Percentiles rank a stretch among this genome's conserved stretches.
These are phyloP conservation scores for Chloropsis cyanopogon DNA, from an alignment of 2,113 vertebrate species.

Conservation along the genomic window DNA sequence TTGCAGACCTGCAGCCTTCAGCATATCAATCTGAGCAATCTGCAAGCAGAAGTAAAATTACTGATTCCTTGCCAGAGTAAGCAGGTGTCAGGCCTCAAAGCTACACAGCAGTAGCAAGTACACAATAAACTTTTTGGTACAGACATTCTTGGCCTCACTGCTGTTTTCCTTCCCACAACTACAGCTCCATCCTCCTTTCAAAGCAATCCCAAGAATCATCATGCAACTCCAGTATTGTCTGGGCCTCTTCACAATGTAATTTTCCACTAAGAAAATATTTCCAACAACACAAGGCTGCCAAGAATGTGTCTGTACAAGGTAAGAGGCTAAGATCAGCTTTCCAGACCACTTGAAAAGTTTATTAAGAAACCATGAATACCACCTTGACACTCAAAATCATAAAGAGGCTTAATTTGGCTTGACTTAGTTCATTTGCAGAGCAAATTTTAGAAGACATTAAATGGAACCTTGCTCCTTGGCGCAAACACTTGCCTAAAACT, in stretches of 20 bases:
- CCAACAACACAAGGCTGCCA: not conserved
- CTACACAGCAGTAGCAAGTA: not conserved
- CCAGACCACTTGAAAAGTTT: not conserved
- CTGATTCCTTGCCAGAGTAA: not conserved
- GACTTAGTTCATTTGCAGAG: not conserved
- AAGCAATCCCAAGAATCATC: not conserved
- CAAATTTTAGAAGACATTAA: not conserved
- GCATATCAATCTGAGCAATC: constrained; percentile 92
- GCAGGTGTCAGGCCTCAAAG: not conserved
- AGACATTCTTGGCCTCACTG: not conserved
- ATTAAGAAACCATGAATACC: not conserved
- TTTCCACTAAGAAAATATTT: not conserved
- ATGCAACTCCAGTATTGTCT: not conserved
- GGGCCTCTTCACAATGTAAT: not conserved
- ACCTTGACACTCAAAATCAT: not conserved
- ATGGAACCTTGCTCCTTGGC: not conserved
- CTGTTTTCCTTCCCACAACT: not conserved
- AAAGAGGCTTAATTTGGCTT: not conserved
- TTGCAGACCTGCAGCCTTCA: constrained; percentile 82
- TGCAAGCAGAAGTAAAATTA: constrained; percentile 8
- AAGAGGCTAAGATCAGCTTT: not conserved
- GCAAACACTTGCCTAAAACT: not conserved
- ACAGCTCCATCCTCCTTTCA: not conserved
- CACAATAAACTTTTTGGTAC: not conserved
- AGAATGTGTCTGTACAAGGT: not conserved